Evolutionary conservation across 2,888 invertebrate genomes (phyloP).

Genomic region (Dastarcus helophoroides): DNA sequence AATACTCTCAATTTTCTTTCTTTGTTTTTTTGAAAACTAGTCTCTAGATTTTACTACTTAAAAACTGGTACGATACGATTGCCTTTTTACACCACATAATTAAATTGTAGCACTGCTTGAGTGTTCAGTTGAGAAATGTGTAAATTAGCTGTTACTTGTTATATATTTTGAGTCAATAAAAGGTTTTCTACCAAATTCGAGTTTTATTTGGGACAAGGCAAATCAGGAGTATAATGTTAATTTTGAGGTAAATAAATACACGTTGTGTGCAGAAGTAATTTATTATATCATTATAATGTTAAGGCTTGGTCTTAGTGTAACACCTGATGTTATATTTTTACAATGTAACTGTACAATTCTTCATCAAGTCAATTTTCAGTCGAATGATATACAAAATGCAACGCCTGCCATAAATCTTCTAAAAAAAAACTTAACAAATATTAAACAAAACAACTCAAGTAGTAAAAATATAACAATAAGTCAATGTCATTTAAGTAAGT

Average conservation of each 20-base stretch:
- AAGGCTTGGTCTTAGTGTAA: conserved; percentile 42
- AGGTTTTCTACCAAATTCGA: not conserved
- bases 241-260: not conserved
- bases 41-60: too few species aligned
- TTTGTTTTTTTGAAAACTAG: too few species aligned
- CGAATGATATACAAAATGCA: conserved; percentile 19
- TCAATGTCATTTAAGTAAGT: conserved; percentile 7
- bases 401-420: conserved; percentile 14
- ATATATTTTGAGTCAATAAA: not conserved
- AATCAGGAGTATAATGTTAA: not conserved
- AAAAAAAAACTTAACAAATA: not conserved
- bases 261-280: conserved; percentile 37
- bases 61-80: too few species aligned
- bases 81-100: too few species aligned
- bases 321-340: conserved; percentile 37
- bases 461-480: conserved; percentile 10
- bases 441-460: not conserved
- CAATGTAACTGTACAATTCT: conserved; percentile 35
- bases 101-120: too few species aligned
- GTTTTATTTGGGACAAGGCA: not conserved
- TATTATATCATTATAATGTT: conserved; percentile 39
- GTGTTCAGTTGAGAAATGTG: too few species aligned
- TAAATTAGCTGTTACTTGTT: too few species aligned
- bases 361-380: conserved; percentile 25
- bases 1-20: too few species aligned